phyloP scores from a whole-genome alignment of 2,888 invertebrate species.

The Piscicola geometra region DNA sequence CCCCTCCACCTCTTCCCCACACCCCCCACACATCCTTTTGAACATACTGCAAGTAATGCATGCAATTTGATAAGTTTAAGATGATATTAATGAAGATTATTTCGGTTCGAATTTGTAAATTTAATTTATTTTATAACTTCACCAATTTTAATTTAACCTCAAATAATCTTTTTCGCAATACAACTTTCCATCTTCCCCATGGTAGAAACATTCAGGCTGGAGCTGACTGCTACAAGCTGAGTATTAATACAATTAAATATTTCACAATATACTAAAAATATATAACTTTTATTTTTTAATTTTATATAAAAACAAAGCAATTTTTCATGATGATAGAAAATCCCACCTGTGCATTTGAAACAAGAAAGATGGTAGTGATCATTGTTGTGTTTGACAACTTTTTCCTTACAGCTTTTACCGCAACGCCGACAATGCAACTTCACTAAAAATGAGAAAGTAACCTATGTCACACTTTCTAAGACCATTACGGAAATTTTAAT shows the following conservation, averaged over 20 bases:
- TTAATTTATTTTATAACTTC: not conserved
- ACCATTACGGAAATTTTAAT: no score
- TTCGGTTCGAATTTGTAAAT: not conserved
- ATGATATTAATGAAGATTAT: not conserved
- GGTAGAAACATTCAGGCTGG: not conserved
- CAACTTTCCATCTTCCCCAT: not conserved
- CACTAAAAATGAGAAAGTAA: no score
- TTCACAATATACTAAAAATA: not conserved
- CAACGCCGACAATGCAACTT: not conserved
- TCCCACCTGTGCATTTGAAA: not conserved
- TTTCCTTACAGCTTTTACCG: not conserved
- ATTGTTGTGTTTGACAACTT: conserved; percentile 1
- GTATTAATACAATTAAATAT: no score
- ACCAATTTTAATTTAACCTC: not conserved
- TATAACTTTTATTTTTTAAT: no score
- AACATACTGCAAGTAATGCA: no score
- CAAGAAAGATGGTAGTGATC: not conserved
- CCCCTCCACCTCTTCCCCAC: conserved; percentile 13
- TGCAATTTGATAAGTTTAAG: no score
- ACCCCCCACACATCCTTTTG: conserved; percentile 11
- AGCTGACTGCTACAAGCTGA: not conserved
- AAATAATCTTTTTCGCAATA: not conserved
- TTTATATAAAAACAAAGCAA: no score
- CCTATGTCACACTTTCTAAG: no score
- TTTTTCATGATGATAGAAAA: no score